phyloP scores from a whole-genome alignment of 92 coral and sea anemone species.

The Siderastrea siderea region DNA sequence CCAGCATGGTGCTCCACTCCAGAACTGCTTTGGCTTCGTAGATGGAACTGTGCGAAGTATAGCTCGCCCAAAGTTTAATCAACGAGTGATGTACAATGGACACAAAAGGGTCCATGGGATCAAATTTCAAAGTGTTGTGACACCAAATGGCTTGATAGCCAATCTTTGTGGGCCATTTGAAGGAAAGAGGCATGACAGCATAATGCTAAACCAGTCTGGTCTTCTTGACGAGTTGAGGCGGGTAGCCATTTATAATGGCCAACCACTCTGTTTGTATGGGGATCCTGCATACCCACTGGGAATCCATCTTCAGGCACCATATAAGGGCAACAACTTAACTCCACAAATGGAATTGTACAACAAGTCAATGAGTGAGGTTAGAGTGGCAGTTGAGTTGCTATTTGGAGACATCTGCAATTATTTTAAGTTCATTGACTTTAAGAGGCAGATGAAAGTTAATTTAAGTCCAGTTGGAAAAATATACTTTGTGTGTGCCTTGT shows the following conservation, averaged over 20 bases:
- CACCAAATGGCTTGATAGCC: slow-evolving; percentile 1
- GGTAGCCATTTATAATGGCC: not conserved
- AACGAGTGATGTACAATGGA: not conserved
- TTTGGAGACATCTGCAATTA: not conserved
- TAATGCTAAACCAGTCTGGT: slow-evolving; percentile 25
- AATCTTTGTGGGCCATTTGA: slow-evolving; percentile 5
- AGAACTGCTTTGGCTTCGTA: no score
- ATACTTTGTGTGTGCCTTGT: slow-evolving; percentile 2
- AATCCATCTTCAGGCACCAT: slow-evolving; percentile 5
- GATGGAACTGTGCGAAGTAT: no score
- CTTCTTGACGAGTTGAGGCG: slow-evolving; percentile 1
- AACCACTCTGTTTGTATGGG: slow-evolving; percentile 22
- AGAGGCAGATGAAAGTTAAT: no score
- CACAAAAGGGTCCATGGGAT: slow-evolving; percentile 1
- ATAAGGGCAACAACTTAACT: not conserved
- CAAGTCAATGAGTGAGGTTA: slow-evolving; percentile 10
- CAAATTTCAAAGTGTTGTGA: not conserved
- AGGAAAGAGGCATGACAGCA: slow-evolving; percentile 14
- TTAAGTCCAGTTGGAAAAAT: not conserved
- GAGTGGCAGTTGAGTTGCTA: slow-evolving; percentile 1
- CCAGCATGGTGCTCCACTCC: no score
- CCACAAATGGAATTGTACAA: not conserved
- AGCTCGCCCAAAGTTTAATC: no score
- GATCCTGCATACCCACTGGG: slow-evolving; percentile 14
- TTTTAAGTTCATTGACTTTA: no score